Conservation (phyloP, 1,140 invertebrate genomes). For the Sesamia nonagrioides region DNA sequence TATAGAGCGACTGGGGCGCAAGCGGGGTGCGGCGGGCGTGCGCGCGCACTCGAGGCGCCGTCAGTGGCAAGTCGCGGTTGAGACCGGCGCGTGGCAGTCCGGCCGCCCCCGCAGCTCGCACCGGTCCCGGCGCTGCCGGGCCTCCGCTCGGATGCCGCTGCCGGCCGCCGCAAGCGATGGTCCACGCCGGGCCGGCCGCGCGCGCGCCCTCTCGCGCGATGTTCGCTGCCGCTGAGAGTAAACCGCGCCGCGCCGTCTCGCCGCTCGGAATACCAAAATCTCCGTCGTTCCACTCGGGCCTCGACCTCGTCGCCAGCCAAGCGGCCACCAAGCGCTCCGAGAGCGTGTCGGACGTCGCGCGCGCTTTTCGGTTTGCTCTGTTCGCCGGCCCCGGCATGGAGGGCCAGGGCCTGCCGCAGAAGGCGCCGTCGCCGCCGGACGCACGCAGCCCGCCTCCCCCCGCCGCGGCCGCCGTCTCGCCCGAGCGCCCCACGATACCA, state of each 20-base stretch:
- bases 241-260: conserved; percentile 86
- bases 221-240: conserved; percentile 86
- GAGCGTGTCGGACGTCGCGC: conserved; percentile 84
- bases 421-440: conserved; percentile 78
- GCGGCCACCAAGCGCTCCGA: conserved; percentile 82
- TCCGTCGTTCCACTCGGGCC: conserved; percentile 94
- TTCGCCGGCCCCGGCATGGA: conserved; percentile 77
- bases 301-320: conserved; percentile 91
- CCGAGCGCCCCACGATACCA: conserved; percentile 68
- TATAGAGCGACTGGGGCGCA: conserved; percentile 60
- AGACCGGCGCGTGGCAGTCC: conserved; percentile 72
- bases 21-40: conserved; percentile 51
- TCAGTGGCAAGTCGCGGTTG: conserved; percentile 59
- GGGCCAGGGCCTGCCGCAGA: conserved; percentile 75
- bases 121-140: conserved; percentile 80
- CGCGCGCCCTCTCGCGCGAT: conserved; percentile 85
- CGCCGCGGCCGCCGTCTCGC: conserved; percentile 69
- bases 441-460: conserved; percentile 76
- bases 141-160: conserved; percentile 81
- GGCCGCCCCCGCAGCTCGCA: conserved; percentile 78
- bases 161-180: conserved; percentile 86
- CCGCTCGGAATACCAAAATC: conserved; percentile 93
- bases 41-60: conserved; percentile 57
- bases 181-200: conserved; percentile 85
- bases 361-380: conserved; percentile 84